A percentile compares a stretch with the other conserved stretches of the same genome.
Conservation (phyloP, 2,888 invertebrate species). For the Monoplex corrugatus region DNA sequence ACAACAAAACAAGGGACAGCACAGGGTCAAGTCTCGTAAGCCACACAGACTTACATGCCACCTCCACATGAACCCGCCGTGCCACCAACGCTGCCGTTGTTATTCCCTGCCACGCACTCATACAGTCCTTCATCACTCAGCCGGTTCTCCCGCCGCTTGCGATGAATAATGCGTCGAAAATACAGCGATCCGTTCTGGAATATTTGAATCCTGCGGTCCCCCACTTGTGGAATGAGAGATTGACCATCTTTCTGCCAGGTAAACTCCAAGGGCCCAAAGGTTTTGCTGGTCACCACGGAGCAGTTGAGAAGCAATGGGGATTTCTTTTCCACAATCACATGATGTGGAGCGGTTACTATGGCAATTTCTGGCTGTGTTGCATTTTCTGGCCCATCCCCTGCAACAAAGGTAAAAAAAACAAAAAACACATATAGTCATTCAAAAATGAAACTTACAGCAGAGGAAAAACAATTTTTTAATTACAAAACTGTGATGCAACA, state of each 20-base stretch:
- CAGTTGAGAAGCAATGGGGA: constrained; percentile 47
- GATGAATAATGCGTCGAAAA: constrained; percentile 44
- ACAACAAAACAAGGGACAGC: not conserved
- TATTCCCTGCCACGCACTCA: constrained; percentile 43
- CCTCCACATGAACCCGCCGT: constrained; percentile 44
- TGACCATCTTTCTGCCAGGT: constrained; percentile 38
- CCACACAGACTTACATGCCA: constrained; percentile 32
- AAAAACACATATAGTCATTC: no score
- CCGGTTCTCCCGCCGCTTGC: constrained; percentile 40
- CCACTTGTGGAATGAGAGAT: not conserved
- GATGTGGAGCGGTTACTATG: constrained; percentile 36
- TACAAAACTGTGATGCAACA: no score
- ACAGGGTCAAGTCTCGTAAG: not conserved
- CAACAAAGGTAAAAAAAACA: no score
- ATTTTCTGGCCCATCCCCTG: constrained; percentile 38
- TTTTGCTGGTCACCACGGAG: constrained; percentile 32
- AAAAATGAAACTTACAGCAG: no score
- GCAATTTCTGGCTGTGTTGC: constrained; percentile 40
- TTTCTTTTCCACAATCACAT: constrained; percentile 45
- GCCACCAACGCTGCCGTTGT: constrained; percentile 38
- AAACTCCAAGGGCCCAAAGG: constrained; percentile 39
- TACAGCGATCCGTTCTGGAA: constrained; percentile 45
- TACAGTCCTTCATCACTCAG: constrained; percentile 46
- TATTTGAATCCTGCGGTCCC: constrained; percentile 37
- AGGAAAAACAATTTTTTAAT: no score